Conservation (phyloP, 2,888 invertebrate species). For the Selenia dentaria region DNA sequence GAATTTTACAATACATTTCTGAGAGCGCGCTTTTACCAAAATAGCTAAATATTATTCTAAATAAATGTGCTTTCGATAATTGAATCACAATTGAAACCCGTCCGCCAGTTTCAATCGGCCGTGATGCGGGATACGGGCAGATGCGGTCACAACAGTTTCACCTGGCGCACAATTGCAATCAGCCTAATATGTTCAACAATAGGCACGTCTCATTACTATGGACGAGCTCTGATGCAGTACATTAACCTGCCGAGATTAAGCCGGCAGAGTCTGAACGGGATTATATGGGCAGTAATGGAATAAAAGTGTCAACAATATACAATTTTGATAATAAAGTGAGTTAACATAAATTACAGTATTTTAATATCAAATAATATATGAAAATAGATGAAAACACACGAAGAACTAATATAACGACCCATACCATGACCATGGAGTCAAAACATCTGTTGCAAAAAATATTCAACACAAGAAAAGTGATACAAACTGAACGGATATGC, state of each 20-base stretch:
- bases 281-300: constrained; percentile 4
- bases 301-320: constrained; percentile 8
- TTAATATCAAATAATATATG: too few relatives aligned
- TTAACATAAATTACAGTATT: too few relatives aligned
- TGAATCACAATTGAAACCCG: constrained; percentile 30
- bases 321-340: too few relatives aligned
- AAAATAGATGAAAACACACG: too few relatives aligned
- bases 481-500: too few relatives aligned
- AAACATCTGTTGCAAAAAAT: too few relatives aligned
- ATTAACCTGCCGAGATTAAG: constrained; percentile 18
- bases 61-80: constrained; percentile 25
- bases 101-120: constrained; percentile 58
- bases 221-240: constrained; percentile 68
- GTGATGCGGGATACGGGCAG: constrained; percentile 49
- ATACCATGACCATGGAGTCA: too few relatives aligned
- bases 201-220: constrained; percentile 83
- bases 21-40: too few relatives aligned
- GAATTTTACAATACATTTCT: too few relatives aligned
- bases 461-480: too few relatives aligned
- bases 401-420: too few relatives aligned
- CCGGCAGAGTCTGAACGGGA: constrained; percentile 2
- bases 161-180: constrained; percentile 74
- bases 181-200: constrained; percentile 81
- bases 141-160: constrained; percentile 53
- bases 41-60: neutral